These are phyloP conservation scores for Drosophila tropicalis DNA, from an alignment of 1,140 invertebrate species.

Conservation along the genomic window DNA sequence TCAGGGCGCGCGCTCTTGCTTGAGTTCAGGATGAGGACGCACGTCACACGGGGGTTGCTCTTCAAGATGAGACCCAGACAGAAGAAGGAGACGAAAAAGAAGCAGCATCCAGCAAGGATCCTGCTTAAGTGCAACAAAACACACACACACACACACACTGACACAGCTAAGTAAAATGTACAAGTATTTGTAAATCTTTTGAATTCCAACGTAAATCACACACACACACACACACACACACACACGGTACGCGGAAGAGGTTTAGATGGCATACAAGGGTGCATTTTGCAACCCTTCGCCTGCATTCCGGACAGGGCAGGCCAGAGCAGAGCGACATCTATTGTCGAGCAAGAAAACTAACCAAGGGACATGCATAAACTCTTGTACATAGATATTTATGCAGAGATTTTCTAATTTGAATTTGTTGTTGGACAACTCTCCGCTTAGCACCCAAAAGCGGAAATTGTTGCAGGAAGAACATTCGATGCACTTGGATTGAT, in stretches of 20 bases:
- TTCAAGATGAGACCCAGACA: constrained; percentile 47
- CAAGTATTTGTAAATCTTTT: constrained; percentile 81
- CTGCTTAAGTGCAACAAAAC: constrained; percentile 68
- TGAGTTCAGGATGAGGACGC: constrained; percentile 24
- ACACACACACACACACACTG: not conserved
- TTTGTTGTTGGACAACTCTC: constrained; percentile 57
- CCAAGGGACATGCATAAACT: constrained; percentile 49
- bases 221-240: constrained; percentile 29
- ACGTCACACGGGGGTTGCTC: constrained; percentile 57
- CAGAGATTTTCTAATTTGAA: constrained; percentile 80
- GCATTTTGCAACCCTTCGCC: constrained; percentile 74
- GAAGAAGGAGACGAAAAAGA: constrained; percentile 16
- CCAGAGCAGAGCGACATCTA: constrained; percentile 65
- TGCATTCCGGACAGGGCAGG: constrained; percentile 15
- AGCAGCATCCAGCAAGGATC: constrained; percentile 30
- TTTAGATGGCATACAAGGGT: constrained; percentile 40
- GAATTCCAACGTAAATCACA: constrained; percentile 76
- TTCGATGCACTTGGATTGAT: constrained; percentile 46
- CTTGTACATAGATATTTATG: constrained; percentile 67
- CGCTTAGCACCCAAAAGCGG: constrained; percentile 66
- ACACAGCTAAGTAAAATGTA: constrained; percentile 57
- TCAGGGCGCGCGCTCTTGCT: constrained; percentile 19
- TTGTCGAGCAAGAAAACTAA: constrained; percentile 68
- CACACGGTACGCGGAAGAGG: not conserved
- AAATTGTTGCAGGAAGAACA: constrained; percentile 79